Base-by-base conservation (phyloP, 2,888 invertebrate genomes). In the Tachystola acroxantha region DNA sequence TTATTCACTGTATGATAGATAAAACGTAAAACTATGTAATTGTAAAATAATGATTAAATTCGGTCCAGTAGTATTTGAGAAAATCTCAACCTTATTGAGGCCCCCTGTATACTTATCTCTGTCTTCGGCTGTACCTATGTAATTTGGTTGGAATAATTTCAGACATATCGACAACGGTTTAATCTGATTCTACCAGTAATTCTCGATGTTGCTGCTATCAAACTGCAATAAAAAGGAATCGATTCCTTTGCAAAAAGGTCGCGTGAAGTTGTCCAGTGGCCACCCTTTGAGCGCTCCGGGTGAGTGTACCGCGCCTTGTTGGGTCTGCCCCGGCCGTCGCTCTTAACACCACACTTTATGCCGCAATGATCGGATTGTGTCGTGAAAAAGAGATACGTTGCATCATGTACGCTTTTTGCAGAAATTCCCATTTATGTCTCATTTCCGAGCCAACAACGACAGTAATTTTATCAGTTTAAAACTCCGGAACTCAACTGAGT, bases 381-480 rank as follows among this genome's bases (percentile, higher is more conserved):
- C 71, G 56, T 64, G 64, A 62, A 64, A 65, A 64, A 65, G 10
- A 74, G 64, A 73, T 73, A 72, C 74, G 65, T 69, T 60, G 64
- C 54, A 45, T 50, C 65, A 54, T 62, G 64, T 71, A 64, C 58
- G 58, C 64, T 70, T 71, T n/a, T 72, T 67, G 66, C 68, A 62
- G 60, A 66, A 60, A 73, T 69, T 59, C 63, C 75, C 78, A 81
- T 84, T 81, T 73, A 76, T 50, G 80, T 82, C 79, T 75, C 73
- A 77, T 80, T 76, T 74, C 65, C 60, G 65, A 61, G 53, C 46
- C 44, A 46, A 47, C 53, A 42, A 50, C 55, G 63, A 69, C 76
- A 72, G 73, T 85, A 81, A 74, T 61, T 81, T 82, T 75, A 57
- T 67, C 61, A 81, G 67, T 84, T 84, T 81, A 82, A 84, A 76